phyloP scores from a whole-genome alignment of 2,888 invertebrate species.

The Caenorhabditis angaria region DNA sequence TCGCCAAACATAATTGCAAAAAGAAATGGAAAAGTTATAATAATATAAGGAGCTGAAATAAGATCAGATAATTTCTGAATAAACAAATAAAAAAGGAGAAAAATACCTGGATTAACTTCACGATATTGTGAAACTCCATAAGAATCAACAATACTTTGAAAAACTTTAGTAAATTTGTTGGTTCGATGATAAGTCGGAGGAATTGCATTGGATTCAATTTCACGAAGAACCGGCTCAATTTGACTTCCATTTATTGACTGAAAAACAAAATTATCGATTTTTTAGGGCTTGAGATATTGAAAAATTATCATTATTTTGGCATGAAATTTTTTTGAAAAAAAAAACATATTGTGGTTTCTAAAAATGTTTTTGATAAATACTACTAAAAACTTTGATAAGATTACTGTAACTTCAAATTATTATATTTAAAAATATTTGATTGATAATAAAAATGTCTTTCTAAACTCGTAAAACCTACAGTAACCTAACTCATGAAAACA shows the following conservation, averaged over 20 bases:
- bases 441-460: too few relatives aligned
- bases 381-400: too few relatives aligned
- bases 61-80: too few relatives aligned
- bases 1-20: conserved; percentile 99
- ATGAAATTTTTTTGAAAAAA: too few relatives aligned
- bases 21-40: conserved; percentile 95
- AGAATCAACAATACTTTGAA: conserved; percentile 92
- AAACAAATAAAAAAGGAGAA: too few relatives aligned
- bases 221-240: conserved; percentile 92
- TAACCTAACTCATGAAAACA: too few relatives aligned
- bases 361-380: too few relatives aligned
- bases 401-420: too few relatives aligned
- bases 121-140: conserved; percentile 94
- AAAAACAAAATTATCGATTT: neutral
- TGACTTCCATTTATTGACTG: conserved; percentile 86
- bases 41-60: conserved; percentile 87
- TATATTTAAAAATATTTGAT: too few relatives aligned
- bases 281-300: neutral
- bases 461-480: too few relatives aligned
- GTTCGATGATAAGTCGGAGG: conserved; percentile 95
- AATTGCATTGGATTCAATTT: conserved; percentile 86
- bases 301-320: conserved; percentile 9
- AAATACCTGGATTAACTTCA: conserved; percentile 95
- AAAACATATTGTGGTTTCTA: too few relatives aligned
- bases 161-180: conserved; percentile 93